Base-by-base conservation (phyloP, 1,140 invertebrate species). In the Tetragnatha versicolor region DNA sequence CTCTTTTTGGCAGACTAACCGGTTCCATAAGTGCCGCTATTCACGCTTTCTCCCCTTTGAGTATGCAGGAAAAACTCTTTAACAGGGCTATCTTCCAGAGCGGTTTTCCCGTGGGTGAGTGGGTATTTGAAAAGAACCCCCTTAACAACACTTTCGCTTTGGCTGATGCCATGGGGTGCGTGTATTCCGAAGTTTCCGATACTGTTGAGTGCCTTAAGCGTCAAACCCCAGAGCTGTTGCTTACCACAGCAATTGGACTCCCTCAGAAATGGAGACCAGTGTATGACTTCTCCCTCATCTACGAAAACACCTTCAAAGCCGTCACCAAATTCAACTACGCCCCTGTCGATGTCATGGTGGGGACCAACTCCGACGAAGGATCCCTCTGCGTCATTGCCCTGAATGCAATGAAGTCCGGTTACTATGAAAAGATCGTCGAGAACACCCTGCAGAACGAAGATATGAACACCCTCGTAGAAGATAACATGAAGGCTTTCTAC, bases 1-100 rank as follows among this genome's bases (percentile, higher is more conserved):
- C 93, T 17, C 88, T 98, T 7, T 94, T 94, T 84, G 96, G 96
- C 0, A 53, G 82, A 14, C 83, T 83, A 49, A 69, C 82, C 22
- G 84, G 84, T 17, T 37, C 83, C 14, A 83, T 84, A 81, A 82
- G 82, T 33, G 81, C 83, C 22, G 80, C 81, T 10, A 60, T 81
- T 17, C 76, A 83, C 2, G 20, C 84, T 0, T 68, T 81, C 10
- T 83, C 83, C 7, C 81, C 83, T 20, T 5, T 80, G 10, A 66
- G 69, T 12, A 5, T 68, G 6, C 31, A 72, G 22, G 20, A 68
- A 27, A 53, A 60, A 29, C 51, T 84, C 10, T 84, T 84, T 65
- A 20, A 82, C 0, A 25, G 75, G 51, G 76, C 81, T 9, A 83
- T 84, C 9, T 20, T 84, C 3, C 79, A 82, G 47, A 84, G 83